These are phyloP conservation scores for Diplosoma virens DNA, from an alignment of 23 tunicate species.

Conservation along the genomic window DNA sequence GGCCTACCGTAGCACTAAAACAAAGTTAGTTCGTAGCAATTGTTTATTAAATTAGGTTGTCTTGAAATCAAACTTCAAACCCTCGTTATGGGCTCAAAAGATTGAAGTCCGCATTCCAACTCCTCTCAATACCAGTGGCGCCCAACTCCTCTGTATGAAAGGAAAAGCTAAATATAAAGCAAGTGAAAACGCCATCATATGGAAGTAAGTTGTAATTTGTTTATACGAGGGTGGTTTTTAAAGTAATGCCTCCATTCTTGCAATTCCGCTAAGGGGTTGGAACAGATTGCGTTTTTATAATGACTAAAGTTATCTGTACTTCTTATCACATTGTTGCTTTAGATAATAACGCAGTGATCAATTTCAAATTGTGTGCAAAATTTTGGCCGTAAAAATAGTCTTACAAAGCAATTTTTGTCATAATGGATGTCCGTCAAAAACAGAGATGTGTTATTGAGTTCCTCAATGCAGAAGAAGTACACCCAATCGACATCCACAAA, in stretches of 20 bases:
- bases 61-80: conserved; percentile 82
- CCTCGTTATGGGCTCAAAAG: conserved; percentile 84
- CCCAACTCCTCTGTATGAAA: conserved; percentile 83
- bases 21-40: too few species aligned
- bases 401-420: too few species aligned
- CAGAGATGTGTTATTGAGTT: background rate
- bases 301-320: too few species aligned
- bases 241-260: too few species aligned
- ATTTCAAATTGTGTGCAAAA: background rate
- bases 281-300: background rate
- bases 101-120: conserved; percentile 93
- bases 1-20: too few species aligned
- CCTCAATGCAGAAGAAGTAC: background rate
- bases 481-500: background rate
- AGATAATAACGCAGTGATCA: too few species aligned
- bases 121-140: conserved; percentile 87
- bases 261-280: conserved; percentile 1
- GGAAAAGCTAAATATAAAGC: conserved; percentile 97
- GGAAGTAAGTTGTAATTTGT: conserved; percentile 96
- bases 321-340: too few species aligned
- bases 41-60: too few species aligned
- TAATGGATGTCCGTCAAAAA: background rate
- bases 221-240: too few species aligned
- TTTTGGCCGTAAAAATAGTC: background rate
- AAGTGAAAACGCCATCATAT: conserved; percentile 91